phyloP scores from a whole-genome alignment of 1,140 invertebrate species.

The Brachionus plicatilis region DNA sequence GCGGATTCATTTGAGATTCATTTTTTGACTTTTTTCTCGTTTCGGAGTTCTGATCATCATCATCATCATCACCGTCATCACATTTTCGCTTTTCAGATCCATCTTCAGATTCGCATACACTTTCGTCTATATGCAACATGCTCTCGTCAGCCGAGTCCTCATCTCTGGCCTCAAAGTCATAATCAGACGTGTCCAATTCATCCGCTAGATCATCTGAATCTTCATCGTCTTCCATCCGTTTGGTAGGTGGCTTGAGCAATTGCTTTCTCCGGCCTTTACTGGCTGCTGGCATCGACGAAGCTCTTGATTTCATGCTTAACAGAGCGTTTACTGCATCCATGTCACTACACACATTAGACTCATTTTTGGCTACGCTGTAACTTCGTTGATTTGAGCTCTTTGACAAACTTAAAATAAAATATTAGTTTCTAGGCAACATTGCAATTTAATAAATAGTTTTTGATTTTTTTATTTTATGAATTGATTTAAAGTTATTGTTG shows the following conservation, averaged over 20 bases:
- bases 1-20: conserved; percentile 2
- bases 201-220: background rate
- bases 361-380: background rate
- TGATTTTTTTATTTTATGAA: background rate
- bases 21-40: background rate
- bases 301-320: conserved; percentile 30
- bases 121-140: background rate
- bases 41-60: background rate
- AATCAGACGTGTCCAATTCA: background rate
- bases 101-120: background rate
- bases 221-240: background rate
- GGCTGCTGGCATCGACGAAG: background rate
- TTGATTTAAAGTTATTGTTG: background rate
- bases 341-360: background rate
- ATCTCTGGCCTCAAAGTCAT: background rate
- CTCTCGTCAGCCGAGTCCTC: background rate
- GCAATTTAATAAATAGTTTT: background rate
- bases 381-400: background rate
- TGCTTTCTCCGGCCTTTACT: conserved; percentile 23
- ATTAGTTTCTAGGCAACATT: conserved; percentile 4
- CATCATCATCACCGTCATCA: background rate
- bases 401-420: background rate
- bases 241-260: background rate
- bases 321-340: conserved; percentile 29
- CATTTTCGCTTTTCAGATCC: background rate